Conservation (phyloP, 2,888 invertebrate genomes). For the Bimastos eiseni region DNA sequence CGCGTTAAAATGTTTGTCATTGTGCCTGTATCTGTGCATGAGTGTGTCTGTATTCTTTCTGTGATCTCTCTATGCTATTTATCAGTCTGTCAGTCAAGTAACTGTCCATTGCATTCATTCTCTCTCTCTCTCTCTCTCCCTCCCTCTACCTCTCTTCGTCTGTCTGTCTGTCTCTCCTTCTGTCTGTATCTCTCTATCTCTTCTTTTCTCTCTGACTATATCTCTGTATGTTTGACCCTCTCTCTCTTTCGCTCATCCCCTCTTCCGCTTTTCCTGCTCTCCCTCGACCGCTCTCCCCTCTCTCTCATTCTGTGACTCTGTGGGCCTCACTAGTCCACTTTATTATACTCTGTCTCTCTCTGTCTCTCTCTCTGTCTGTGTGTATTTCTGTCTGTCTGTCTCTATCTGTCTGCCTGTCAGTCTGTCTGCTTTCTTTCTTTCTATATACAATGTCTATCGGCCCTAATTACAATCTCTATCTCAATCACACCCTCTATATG, state of each 20-base stretch:
- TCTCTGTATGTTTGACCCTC: constrained; percentile 35
- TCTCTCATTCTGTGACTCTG: constrained; percentile 21
- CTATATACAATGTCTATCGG: not conserved
- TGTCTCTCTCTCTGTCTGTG: constrained; percentile 14
- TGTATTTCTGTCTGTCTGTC: not conserved
- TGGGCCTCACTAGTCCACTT: not conserved
- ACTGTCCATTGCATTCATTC: too few species aligned
- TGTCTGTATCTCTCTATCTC: not conserved
- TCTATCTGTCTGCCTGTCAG: not conserved
- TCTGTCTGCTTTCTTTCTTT: not conserved
- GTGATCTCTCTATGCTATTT: too few species aligned
- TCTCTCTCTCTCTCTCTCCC: not conserved
- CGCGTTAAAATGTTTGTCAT: not conserved
- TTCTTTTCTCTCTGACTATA: constrained; percentile 30
- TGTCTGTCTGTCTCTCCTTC: not conserved
- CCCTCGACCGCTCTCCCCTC: not conserved
- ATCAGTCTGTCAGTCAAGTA: too few species aligned
- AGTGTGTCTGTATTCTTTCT: not conserved
- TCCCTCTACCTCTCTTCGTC: not conserved
- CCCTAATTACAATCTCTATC: not conserved
- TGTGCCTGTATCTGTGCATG: not conserved
- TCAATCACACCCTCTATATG: not conserved
- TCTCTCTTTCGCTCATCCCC: constrained; percentile 37
- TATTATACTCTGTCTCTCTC: not conserved
- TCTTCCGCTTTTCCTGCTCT: constrained; percentile 32